Conservation (phyloP, 2,888 invertebrate species). For the Daptonema setosum region DNA sequence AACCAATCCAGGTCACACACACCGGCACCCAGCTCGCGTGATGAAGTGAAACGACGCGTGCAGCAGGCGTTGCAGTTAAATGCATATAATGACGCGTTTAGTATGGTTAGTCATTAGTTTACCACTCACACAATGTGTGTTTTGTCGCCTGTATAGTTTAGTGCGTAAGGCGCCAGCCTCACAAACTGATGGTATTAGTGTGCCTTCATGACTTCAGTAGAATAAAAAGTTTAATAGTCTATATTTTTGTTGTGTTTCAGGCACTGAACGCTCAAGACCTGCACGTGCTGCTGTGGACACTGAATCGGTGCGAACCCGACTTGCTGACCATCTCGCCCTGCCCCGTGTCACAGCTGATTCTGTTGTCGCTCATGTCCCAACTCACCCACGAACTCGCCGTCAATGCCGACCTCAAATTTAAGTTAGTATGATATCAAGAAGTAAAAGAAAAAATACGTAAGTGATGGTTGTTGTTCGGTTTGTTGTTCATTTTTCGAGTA, state of each 20-base stretch:
- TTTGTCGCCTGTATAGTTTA: too few relatives aligned
- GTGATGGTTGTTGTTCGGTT: too few relatives aligned
- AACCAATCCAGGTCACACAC: not conserved
- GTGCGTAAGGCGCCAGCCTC: too few relatives aligned
- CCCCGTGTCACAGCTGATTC: conserved; percentile 55
- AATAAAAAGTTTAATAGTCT: too few relatives aligned
- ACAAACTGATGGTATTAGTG: too few relatives aligned
- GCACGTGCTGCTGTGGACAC: conserved; percentile 58
- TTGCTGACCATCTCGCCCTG: conserved; percentile 30
- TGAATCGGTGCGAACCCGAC: conserved; percentile 57
- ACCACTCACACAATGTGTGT: too few relatives aligned
- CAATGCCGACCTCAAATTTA: not conserved
- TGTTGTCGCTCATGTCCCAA: conserved; percentile 79
- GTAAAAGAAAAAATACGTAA: not conserved
- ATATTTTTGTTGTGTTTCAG: too few relatives aligned
- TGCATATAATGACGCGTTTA: not conserved
- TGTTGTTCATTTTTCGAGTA: too few relatives aligned
- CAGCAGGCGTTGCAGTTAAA: not conserved
- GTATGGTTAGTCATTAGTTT: not conserved
- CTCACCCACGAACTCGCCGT: conserved; percentile 6
- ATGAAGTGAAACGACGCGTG: not conserved
- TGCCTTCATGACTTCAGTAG: too few relatives aligned
- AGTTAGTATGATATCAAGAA: not conserved
- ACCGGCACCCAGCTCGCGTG: not conserved
- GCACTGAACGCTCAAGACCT: conserved; percentile 71